These are phyloP conservation scores for Anoplopoma fimbria DNA, from an alignment of 2,113 vertebrate genomes.

Conservation along the genomic window DNA sequence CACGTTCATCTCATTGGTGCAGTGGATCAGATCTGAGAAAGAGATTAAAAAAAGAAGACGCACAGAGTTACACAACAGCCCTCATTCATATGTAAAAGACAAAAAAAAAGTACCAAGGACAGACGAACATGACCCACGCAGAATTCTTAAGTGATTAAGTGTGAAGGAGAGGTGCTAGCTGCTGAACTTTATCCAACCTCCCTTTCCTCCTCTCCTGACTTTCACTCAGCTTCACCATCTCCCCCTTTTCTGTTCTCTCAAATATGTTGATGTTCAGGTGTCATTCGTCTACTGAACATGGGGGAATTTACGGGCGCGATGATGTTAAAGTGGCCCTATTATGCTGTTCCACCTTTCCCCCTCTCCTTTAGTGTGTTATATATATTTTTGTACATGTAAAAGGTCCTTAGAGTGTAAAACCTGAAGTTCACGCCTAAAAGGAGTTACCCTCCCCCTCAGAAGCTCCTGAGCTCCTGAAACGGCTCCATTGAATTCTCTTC, in stretches of 20 bases:
- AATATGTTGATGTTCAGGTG: slow-evolving; percentile 24
- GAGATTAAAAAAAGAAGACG: background rate
- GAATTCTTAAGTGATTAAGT: slow-evolving; percentile 10
- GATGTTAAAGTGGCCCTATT: no score
- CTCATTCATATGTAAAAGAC: no score
- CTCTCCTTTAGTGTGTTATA: no score
- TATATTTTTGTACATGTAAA: no score
- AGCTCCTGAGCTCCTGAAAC: no score
- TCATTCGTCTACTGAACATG: no score
- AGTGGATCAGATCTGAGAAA: slow-evolving; percentile 83
- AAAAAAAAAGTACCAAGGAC: slow-evolving; percentile 23
- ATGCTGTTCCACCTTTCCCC: no score
- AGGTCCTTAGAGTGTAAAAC: no score
- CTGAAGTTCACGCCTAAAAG: no score
- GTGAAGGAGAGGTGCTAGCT: background rate
- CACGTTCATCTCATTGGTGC: slow-evolving; percentile 87
- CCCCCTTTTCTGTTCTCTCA: background rate
- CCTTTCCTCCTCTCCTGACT: slow-evolving; percentile 1
- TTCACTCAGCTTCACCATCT: background rate
- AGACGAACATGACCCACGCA: background rate
- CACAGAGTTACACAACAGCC: slow-evolving; percentile 15
- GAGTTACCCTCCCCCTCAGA: no score
- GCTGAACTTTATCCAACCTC: slow-evolving; percentile 3
- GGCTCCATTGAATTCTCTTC: no score
- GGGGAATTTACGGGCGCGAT: no score